Base-by-base conservation (phyloP, 2,888 invertebrate genomes). In the Lymantria monacha region DNA sequence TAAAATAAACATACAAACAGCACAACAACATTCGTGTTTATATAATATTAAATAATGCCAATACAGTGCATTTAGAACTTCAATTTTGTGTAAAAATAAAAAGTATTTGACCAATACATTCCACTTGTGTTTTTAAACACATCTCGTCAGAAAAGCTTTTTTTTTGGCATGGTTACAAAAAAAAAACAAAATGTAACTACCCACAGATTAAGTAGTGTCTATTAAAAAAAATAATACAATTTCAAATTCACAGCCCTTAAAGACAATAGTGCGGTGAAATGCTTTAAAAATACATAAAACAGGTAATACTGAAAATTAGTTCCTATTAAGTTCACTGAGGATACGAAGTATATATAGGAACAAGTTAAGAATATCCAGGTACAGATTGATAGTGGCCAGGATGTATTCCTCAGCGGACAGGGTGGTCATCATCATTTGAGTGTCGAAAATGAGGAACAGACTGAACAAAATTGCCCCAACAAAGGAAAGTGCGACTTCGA, bases 341-440 rank as follows among this genome's bases (percentile, higher is more conserved):
- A 96, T 94, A 54, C 96, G 93, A 51, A 97, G 91, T 65, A 97
- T 95, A 78, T 96, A 94, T 13, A 97, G 73, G 88, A 97, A 97
- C 60, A 97, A 87, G 83, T 97, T 97, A 61, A 97, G 92, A 53
- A 97, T 96, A 73, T 97, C 97, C 89, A 97, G 92, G 80, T 97
- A 97, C 42, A 97, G 89, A 79, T 95, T 96, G 76, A 97, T 96
- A 0, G 97, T 95, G 1, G 96, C 97, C 46, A 96, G 85, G 66
- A 97, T 96, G 83, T 97, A 97, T 75, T 97, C 97, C 79, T 97
- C 97, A 0, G 97, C 94, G 0, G 96, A 96, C 47, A 96, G 86
- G 3, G 92, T 93, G 61, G 94, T 93, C 96, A 97, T 96, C 86
- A 97, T 93, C 87, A 95, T 93, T 78, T 97, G 96, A 0, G 97